phyloP scores from a whole-genome alignment of 2,113 vertebrate species.

The Syrrhaptes paradoxus region DNA sequence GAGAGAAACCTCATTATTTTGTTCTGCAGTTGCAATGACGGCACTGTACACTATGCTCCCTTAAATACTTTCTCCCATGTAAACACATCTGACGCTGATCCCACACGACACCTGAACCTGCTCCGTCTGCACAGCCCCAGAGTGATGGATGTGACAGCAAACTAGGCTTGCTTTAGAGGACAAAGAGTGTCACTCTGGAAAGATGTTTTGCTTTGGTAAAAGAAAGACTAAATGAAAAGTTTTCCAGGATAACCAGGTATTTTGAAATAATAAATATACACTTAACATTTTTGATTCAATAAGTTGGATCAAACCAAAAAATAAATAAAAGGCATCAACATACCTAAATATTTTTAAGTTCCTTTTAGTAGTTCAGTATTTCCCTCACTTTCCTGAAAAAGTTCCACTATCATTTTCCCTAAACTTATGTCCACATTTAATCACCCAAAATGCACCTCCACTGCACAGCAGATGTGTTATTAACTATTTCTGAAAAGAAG shows the following conservation, averaged over 20 bases:
- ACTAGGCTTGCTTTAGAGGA: neutral
- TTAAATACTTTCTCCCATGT: neutral
- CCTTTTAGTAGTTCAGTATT: neutral
- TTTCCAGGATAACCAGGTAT: neutral
- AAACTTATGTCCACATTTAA: slow-evolving; percentile 68
- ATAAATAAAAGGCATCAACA: neutral
- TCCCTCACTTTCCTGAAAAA: neutral
- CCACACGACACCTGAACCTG: neutral
- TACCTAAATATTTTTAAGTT: neutral
- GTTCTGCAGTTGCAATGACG: neutral
- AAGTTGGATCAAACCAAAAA: neutral
- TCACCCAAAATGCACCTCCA: slow-evolving; percentile 65
- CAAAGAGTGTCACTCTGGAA: fast-evolving
- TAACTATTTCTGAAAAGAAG: slow-evolving; percentile 79
- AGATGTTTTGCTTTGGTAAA: neutral
- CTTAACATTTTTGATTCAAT: neutral
- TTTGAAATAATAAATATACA: neutral
- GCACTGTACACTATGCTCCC: neutral
- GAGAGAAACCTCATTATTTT: neutral
- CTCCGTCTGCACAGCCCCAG: neutral
- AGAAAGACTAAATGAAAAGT: neutral
- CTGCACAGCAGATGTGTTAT: slow-evolving; percentile 79
- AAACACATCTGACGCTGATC: neutral
- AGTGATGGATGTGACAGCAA: neutral
- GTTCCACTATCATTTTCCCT: slow-evolving; percentile 32